Conservation (phyloP, 2,888 invertebrate species). For the Stomorhina lunata region DNA sequence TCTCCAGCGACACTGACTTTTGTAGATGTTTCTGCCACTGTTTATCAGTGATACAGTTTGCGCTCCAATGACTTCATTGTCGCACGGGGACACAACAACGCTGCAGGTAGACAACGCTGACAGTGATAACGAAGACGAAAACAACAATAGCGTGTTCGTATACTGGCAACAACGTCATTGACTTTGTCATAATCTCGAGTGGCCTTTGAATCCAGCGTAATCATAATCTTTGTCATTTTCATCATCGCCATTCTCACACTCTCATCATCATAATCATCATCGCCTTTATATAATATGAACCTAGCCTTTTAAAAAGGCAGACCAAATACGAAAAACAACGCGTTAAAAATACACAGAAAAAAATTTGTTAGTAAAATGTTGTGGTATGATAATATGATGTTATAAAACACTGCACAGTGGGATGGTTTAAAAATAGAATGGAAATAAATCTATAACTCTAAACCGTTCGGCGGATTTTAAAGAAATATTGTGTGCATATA, state of each 20-base stretch:
- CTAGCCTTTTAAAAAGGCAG: neutral
- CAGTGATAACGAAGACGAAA: conserved; percentile 26
- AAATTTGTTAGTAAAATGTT: too few species aligned
- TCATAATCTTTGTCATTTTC: conserved; percentile 19
- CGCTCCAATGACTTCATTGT: conserved; percentile 39
- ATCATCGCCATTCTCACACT: neutral
- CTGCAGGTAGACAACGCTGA: conserved; percentile 52
- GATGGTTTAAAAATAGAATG: too few species aligned
- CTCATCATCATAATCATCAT: neutral
- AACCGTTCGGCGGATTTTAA: too few species aligned
- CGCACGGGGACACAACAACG: conserved; percentile 24
- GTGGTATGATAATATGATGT: too few species aligned
- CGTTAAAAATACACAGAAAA: too few species aligned
- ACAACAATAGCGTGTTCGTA: conserved; percentile 15
- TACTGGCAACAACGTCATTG: conserved; percentile 34
- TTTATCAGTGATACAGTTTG: conserved; percentile 46
- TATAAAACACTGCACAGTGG: too few species aligned
- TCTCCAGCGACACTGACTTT: conserved; percentile 16
- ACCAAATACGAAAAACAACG: too few species aligned
- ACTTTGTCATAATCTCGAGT: conserved; percentile 63
- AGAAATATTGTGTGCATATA: too few species aligned
- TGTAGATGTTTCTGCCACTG: conserved; percentile 26
- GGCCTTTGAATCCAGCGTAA: conserved; percentile 49
- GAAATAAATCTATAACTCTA: too few species aligned
- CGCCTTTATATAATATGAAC: neutral